Percentiles rank a stretch among this genome's conserved stretches.
Evolutionary conservation across 2,888 invertebrate species (phyloP).

Genomic region (Mesoligia furuncula): DNA sequence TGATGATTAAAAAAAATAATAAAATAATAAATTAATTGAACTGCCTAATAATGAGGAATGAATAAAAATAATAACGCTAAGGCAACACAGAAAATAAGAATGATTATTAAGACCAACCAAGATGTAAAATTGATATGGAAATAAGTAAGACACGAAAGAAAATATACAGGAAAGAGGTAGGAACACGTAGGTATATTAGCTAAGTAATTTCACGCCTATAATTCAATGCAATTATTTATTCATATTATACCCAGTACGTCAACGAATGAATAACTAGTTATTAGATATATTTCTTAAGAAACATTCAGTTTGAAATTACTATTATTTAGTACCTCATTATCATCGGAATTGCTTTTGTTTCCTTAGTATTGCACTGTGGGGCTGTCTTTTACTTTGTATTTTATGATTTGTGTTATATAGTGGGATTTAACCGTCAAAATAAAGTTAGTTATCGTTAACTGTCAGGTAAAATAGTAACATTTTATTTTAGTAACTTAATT

Average conservation of each 20-base stretch:
- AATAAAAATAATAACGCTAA: neutral
- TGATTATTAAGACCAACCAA: neutral
- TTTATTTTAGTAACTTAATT: conserved; percentile 62
- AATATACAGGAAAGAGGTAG: neutral
- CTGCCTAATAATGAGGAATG: neutral
- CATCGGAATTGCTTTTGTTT: conserved; percentile 69
- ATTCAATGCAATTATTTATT: conserved; percentile 62
- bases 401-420: conserved; percentile 50
- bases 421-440: conserved; percentile 39
- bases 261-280: conserved; percentile 58
- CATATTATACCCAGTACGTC: conserved; percentile 54
- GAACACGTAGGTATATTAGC: conserved; percentile 1
- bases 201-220: conserved; percentile 53
- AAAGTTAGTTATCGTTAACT: conserved; percentile 33
- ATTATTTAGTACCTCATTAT: conserved; percentile 71
- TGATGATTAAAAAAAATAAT: too few species aligned
- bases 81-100: neutral
- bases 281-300: conserved; percentile 66
- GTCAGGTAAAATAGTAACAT: conserved; percentile 41
- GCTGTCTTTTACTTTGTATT: conserved; percentile 54
- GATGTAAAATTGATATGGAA: neutral
- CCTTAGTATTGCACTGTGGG: conserved; percentile 54
- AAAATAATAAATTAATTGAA: too few species aligned
- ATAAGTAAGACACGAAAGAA: neutral
- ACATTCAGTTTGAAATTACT: conserved; percentile 69